Percentiles rank a stretch among this genome's conserved stretches.
These are phyloP conservation scores for Clarias gariepinus DNA, from an alignment of 2,113 vertebrate genomes.

Conservation along the genomic window DNA sequence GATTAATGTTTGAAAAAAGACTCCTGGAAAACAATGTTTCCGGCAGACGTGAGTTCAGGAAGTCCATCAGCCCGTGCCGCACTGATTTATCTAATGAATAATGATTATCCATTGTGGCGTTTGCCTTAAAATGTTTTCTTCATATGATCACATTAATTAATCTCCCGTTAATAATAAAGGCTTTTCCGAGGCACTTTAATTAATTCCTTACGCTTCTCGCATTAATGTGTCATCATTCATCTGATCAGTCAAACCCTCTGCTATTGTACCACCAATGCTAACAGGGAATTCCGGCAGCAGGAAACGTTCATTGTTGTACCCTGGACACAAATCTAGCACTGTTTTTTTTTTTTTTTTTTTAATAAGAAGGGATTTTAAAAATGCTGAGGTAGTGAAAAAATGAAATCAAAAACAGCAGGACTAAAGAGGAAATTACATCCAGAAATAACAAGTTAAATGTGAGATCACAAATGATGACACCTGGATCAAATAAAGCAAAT, in stretches of 20 bases:
- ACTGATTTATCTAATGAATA: conserved; percentile 13
- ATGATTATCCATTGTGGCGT: conserved; percentile 34
- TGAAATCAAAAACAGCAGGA: background rate
- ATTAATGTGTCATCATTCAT: conserved; percentile 42
- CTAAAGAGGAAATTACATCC: background rate
- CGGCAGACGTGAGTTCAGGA: background rate
- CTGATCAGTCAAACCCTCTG: conserved; percentile 15
- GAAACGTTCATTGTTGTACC: background rate
- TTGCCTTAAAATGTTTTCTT: conserved; percentile 30
- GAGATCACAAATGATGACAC: background rate
- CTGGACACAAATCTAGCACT: background rate
- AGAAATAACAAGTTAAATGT: too few species aligned
- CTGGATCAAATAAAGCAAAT: too few species aligned
- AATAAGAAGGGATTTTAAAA: background rate
- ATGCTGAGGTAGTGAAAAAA: background rate
- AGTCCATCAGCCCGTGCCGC: background rate
- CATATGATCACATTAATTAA: conserved; percentile 40
- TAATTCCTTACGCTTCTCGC: conserved; percentile 31
- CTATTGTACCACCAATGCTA: background rate
- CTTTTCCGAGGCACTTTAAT: conserved; percentile 38
- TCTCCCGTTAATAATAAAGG: conserved; percentile 35
- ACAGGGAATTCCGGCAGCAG: background rate
- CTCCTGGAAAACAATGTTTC: background rate
- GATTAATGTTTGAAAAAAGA: background rate
- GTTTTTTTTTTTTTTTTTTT: too few species aligned